Evolutionary conservation across 2,797 vertebrate genomes (phyloP).

Genomic region (Oceanodroma leucorhoa): DNA sequence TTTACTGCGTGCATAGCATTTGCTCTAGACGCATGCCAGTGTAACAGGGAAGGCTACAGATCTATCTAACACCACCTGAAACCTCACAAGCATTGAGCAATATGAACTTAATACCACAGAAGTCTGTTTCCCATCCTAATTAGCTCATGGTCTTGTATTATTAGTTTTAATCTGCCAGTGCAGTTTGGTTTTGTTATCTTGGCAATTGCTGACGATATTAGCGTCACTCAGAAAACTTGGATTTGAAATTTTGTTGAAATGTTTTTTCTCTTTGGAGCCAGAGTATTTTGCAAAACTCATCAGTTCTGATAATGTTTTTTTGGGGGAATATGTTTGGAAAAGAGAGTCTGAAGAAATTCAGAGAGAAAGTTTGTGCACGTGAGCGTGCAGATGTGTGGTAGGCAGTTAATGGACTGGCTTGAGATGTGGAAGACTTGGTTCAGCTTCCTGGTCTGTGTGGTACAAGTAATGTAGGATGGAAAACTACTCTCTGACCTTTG

Average conservation of each 20-base stretch:
- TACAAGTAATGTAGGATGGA: constrained; percentile 4
- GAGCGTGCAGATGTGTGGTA: not conserved
- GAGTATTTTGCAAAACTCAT: constrained; percentile 11
- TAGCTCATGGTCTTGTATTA: not conserved
- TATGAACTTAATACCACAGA: not conserved
- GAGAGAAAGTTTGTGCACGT: not conserved
- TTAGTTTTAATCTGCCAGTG: not conserved
- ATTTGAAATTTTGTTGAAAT: constrained; percentile 6
- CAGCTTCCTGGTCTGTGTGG: constrained; percentile 6
- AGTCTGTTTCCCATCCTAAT: not conserved
- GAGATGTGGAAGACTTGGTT: constrained; percentile 27
- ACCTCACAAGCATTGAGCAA: not conserved
- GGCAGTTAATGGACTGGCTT: not conserved
- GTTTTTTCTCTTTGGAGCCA: not conserved
- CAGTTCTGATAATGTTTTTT: not conserved
- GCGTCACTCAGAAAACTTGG: not conserved
- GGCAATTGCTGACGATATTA: not conserved
- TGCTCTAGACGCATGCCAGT: not conserved
- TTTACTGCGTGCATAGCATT: not conserved
- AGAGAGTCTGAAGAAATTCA: not conserved
- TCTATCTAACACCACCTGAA: not conserved
- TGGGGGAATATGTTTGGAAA: not conserved
- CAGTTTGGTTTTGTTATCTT: constrained; percentile 13
- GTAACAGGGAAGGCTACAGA: not conserved
- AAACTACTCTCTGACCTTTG: constrained; percentile 64